phyloP scores from a whole-genome alignment of 1,140 invertebrate genomes.

The Coboldia fuscipes region DNA sequence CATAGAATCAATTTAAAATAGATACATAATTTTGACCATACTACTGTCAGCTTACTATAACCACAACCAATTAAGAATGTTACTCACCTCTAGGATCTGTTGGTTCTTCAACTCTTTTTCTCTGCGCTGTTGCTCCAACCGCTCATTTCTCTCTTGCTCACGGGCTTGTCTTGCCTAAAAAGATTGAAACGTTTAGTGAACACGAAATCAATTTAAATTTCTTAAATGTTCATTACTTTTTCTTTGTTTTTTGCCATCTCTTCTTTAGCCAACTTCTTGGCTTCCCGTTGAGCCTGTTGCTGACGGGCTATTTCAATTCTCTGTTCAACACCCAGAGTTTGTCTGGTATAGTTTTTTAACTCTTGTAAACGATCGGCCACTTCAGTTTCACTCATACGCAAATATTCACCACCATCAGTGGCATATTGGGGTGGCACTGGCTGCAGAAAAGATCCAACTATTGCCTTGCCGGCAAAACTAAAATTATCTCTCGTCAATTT shows the following conservation, averaged over 20 bases:
- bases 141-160: constrained; percentile 57
- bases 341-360: constrained; percentile 18
- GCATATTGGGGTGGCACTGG: constrained; percentile 29
- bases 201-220: constrained; percentile 1
- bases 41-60: too few species aligned
- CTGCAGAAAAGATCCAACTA: constrained; percentile 79
- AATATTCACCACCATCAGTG: constrained; percentile 27
- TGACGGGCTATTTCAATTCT: constrained; percentile 38
- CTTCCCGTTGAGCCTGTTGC: constrained; percentile 37
- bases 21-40: too few species aligned
- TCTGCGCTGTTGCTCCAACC: constrained; percentile 48
- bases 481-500: constrained; percentile 73
- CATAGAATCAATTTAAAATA: background rate
- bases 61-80: too few species aligned
- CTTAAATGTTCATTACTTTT: constrained; percentile 13
- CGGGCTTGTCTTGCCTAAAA: constrained; percentile 23
- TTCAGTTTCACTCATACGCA: constrained; percentile 36
- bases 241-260: constrained; percentile 24
- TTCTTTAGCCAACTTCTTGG: constrained; percentile 28
- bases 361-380: constrained; percentile 27
- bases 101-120: constrained; percentile 54
- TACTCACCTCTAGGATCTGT: constrained; percentile 38
- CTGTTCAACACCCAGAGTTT: constrained; percentile 39
- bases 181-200: background rate
- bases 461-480: constrained; percentile 68